Conservation (phyloP, 1,140 invertebrate genomes). For the Philopotamus ludificatus region DNA sequence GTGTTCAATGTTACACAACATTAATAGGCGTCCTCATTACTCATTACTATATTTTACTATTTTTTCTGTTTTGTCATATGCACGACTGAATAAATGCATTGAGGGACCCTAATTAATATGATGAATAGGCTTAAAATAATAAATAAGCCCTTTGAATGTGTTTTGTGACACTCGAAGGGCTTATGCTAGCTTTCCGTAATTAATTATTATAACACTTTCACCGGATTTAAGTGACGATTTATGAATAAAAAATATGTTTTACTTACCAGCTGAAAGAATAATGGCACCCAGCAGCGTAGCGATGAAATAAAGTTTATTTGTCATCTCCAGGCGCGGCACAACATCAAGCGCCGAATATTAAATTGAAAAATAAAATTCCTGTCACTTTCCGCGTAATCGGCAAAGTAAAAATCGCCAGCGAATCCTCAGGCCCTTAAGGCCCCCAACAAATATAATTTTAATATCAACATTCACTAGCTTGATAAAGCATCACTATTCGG, state of each 20-base stretch:
- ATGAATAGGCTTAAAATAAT: too few species aligned
- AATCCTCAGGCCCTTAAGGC: background rate
- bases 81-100: too few species aligned
- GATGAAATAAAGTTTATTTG: constrained; percentile 32
- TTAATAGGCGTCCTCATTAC: too few species aligned
- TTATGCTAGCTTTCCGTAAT: too few species aligned
- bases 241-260: background rate
- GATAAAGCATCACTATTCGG: background rate
- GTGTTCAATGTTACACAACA: too few species aligned
- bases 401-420: background rate
- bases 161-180: too few species aligned
- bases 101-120: too few species aligned
- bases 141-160: too few species aligned
- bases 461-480: background rate
- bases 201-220: too few species aligned
- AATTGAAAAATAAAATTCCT: constrained; percentile 33
- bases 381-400: background rate
- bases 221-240: too few species aligned
- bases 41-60: too few species aligned
- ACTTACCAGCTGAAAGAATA: constrained; percentile 23
- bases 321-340: constrained; percentile 29
- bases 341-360: constrained; percentile 19
- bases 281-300: constrained; percentile 19
- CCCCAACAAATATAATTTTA: background rate
- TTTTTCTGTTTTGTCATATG: too few species aligned